Percentiles rank a stretch among this genome's conserved stretches.
Evolutionary conservation across 2,113 vertebrate genomes (phyloP).

Genomic region (Leucopsar rothschildi): DNA sequence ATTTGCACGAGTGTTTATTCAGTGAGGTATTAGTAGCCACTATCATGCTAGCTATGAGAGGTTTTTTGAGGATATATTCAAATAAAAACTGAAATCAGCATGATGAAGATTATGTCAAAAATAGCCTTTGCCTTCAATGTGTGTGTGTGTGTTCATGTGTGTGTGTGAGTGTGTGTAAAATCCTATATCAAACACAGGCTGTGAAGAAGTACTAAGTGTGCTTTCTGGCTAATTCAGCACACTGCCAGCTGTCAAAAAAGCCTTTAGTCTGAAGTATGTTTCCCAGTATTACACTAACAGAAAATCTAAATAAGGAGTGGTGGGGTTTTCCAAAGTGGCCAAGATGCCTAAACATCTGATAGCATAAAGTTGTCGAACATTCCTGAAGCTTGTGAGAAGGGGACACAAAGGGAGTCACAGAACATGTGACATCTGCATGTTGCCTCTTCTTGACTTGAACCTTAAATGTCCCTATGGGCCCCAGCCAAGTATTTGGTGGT

Average conservation of each 20-base stretch:
- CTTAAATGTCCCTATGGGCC: background rate
- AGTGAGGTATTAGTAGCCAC: background rate
- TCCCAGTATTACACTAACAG: background rate
- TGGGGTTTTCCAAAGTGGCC: background rate
- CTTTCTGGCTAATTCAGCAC: background rate
- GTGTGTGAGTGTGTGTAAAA: background rate
- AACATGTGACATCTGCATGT: background rate
- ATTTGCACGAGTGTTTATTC: constrained; percentile 14
- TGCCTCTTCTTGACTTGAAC: background rate
- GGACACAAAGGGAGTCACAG: background rate
- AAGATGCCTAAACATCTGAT: background rate
- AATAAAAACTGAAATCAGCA: background rate
- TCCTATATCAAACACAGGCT: background rate
- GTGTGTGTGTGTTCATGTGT: background rate
- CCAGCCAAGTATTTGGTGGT: background rate
- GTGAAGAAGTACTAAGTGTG: background rate
- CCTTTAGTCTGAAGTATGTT: background rate
- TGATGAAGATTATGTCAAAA: background rate
- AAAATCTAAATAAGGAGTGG: background rate
- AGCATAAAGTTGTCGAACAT: background rate
- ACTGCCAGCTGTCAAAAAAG: background rate
- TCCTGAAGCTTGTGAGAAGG: background rate
- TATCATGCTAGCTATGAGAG: background rate
- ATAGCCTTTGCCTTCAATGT: background rate
- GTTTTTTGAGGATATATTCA: background rate